Base-by-base conservation (phyloP, 2,113 vertebrate species). In the Dromas ardeola region DNA sequence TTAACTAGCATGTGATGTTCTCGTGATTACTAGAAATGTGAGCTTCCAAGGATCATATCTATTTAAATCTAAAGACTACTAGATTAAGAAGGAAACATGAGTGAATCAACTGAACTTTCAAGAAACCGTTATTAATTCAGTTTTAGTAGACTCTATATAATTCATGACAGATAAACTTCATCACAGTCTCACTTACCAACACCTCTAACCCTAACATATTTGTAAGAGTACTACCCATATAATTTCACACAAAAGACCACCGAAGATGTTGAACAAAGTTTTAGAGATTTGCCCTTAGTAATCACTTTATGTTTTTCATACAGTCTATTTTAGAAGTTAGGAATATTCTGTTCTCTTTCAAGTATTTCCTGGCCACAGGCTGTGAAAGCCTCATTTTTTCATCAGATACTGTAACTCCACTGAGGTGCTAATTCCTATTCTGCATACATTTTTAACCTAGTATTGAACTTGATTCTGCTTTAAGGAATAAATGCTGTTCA, bases 1-100 rank as follows among this genome's bases (percentile, higher is more conserved):
- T 94, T 92, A 93, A 92, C 13, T 58, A 90, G 45, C 49, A 80
- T 78, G 79, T 92, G 93, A 94, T 77, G 19, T 32, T 93, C 85
- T 90, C 93, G 70, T 86, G 87, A 83, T 86, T 93, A 91, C 62
- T 93, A 34, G 32, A 96, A 93, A 94, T n/a, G 69, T 84, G 85
- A 95, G 15, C 30, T 91, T 86, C 52, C 70, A 89, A 82, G 82
- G 58, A 69, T 65, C 30, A 9, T 45, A 56, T 49, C 47, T 93
- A 80, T 95, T 92, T 94, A 87, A 92, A 86, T 83, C n/a, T 63
- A 74, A 86, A 67, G 65, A 87, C 61, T 90, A 58, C 62, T 80
- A 66, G 36, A 77, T 45, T 55, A 91, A 81, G 78, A 91, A 76
- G 43, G 49, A 94, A 82, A 82, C 11, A 55, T 17, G 21, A 86